Evolutionary conservation across 92 coral and sea anemone species (phyloP).

Genomic region (Epizoanthus rinbou): DNA sequence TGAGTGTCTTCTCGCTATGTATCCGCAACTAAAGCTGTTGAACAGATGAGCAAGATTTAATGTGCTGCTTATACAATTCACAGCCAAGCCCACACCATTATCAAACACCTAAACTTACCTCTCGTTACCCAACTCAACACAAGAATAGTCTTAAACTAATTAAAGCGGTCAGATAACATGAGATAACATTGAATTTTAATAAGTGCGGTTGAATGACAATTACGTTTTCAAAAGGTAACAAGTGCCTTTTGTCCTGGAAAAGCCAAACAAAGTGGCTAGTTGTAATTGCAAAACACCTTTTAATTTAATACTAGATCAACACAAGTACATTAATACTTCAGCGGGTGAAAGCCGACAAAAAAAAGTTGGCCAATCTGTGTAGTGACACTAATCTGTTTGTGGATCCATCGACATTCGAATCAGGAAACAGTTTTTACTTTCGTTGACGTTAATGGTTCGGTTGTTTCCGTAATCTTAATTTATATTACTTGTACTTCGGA

Average conservation of each 20-base stretch:
- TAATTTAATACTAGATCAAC: slow-evolving; percentile 31
- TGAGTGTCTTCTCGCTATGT: neutral
- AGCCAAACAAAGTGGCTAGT: slow-evolving; percentile 28
- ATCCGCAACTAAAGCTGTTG: neutral
- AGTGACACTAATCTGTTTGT: slow-evolving; percentile 2
- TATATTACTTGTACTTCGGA: no score
- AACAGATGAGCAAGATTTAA: neutral
- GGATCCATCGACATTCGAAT: neutral
- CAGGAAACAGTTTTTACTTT: no score
- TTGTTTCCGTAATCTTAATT: no score
- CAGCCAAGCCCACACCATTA: neutral
- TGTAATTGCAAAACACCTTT: slow-evolving; percentile 29
- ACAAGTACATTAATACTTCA: slow-evolving; percentile 5
- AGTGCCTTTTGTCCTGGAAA: slow-evolving; percentile 18
- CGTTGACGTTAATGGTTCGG: no score
- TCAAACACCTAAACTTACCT: neutral
- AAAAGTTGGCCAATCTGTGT: no score
- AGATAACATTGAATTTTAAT: neutral
- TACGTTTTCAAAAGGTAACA: slow-evolving; percentile 13
- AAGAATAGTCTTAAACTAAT: neutral
- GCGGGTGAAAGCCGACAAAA: neutral
- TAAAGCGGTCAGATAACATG: neutral
- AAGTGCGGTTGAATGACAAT: neutral
- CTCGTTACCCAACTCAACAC: neutral
- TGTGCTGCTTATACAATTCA: neutral